Evolutionary conservation across 2,113 vertebrate genomes (phyloP), one percentile per base, ranked within the genome.

Genomic region (Solenodon paradoxus): DNA sequence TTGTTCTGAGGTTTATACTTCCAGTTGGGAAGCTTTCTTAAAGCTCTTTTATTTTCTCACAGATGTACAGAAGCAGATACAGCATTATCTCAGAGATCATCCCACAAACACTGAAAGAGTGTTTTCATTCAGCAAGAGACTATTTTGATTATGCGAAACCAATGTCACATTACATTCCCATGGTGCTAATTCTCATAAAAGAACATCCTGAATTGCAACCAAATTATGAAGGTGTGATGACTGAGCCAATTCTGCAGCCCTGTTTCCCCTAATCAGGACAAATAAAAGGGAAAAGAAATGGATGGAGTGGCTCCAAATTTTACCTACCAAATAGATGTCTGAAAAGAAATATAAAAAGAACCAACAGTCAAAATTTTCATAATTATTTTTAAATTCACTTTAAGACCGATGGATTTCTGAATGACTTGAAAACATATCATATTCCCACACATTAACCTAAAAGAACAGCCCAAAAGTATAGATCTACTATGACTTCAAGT

Each of bases 1-100:
- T 96, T 97, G 93, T 94, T 97, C 95, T 96, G 96, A 91, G 84
- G 72, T 97, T 98, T 98, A 90, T 55, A 57, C 66, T 75, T 87
- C 83, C 40, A 64, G 59, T 90, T 95, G 97, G 92, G 93, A 96
- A 80, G 19, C 74, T 90, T 92, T 92, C 78, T 97, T 96, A 95
- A 98, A 97, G 77, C 63, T 91, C 83, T 96, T 83, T 97, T 74
- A 68, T 97, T 97, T 92, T 92, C 24, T 94, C 64, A 32, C 9
- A 12, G 6, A 40, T 2, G 47, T 80, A 85, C 90, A 97, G 64
- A 94, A 95, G 93, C 91, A 97, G 61, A 66, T 85, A 97, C 97
- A 96, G 92, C 92, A 94, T 90, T 95, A 86, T 87, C 92, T 94
- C 19, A 22, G n/a, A 1, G 68, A 78, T 97, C n/a, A 94, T 45